Percentiles rank a stretch among this genome's conserved stretches.
Evolutionary conservation across 2,113 vertebrate species (phyloP).

Genomic region (Furnarius figulus): DNA sequence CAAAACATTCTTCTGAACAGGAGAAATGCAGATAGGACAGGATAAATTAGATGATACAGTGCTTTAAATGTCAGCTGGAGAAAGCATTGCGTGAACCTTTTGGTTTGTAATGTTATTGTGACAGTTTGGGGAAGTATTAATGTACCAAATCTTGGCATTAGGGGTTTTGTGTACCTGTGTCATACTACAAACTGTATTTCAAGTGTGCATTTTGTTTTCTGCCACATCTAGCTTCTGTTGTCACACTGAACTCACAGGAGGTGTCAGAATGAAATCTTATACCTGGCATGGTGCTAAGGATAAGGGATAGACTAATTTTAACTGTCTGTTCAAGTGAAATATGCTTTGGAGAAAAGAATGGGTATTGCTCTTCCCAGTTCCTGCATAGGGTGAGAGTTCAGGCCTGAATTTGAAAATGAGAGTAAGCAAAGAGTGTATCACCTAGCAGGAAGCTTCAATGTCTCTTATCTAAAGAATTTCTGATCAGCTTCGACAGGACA

Average conservation of each 20-base stretch:
- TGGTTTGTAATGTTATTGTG: not conserved
- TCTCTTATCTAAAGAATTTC: not conserved
- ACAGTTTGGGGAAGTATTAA: not conserved
- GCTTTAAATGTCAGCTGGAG: not conserved
- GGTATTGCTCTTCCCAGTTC: not conserved
- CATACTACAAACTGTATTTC: not conserved
- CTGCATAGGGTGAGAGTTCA: not conserved
- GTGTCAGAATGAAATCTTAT: not conserved
- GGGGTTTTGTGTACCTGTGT: not conserved
- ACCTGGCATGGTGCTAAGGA: not conserved
- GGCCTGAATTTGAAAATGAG: not conserved
- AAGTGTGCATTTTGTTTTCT: not conserved
- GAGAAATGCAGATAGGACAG: not conserved
- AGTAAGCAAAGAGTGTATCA: not conserved
- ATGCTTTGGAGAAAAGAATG: not conserved
- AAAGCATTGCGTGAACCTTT: not conserved
- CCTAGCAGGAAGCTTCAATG: not conserved
- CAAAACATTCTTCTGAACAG: not conserved
- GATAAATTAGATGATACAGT: not conserved
- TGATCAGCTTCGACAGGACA: not conserved
- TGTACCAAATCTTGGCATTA: not conserved
- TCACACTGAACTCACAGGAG: not conserved
- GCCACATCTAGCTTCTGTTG: not conserved
- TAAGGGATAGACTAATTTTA: not conserved
- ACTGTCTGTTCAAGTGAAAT: not conserved